phyloP scores from a whole-genome alignment of 2,113 vertebrate species.

The Menidia beryllina region DNA sequence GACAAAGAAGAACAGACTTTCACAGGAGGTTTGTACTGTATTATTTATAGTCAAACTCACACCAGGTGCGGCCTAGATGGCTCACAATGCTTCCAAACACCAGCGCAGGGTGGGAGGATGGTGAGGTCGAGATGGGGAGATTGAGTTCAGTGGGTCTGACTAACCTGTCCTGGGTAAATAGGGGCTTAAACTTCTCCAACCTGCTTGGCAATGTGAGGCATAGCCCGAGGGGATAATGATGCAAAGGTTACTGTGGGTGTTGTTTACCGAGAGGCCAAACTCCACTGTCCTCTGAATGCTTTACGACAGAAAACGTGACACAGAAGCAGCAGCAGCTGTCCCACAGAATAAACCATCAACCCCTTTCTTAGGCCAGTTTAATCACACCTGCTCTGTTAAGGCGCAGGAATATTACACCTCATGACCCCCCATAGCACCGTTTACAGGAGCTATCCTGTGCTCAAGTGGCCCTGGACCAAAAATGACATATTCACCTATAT shows the following conservation, averaged over 20 bases:
- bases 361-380: too few species aligned
- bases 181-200: too few species aligned
- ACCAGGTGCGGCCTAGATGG: background rate
- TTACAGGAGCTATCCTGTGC: slow-evolving; percentile 11
- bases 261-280: too few species aligned
- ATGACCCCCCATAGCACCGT: too few species aligned
- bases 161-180: too few species aligned
- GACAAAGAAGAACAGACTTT: background rate
- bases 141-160: background rate
- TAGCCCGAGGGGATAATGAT: too few species aligned
- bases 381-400: background rate
- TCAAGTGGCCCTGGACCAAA: background rate
- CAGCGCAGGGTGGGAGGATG: background rate
- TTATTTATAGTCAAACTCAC: background rate
- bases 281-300: too few species aligned
- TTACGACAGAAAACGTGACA: too few species aligned
- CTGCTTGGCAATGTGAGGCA: too few species aligned
- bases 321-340: background rate
- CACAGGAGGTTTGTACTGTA: background rate
- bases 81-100: too few species aligned
- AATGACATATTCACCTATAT: background rate
- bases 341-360: background rate
- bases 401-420: background rate
- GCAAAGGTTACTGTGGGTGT: too few species aligned
- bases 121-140: too few species aligned